Conservation (phyloP, 2,888 invertebrate species). For the Itoplectis maculator region DNA sequence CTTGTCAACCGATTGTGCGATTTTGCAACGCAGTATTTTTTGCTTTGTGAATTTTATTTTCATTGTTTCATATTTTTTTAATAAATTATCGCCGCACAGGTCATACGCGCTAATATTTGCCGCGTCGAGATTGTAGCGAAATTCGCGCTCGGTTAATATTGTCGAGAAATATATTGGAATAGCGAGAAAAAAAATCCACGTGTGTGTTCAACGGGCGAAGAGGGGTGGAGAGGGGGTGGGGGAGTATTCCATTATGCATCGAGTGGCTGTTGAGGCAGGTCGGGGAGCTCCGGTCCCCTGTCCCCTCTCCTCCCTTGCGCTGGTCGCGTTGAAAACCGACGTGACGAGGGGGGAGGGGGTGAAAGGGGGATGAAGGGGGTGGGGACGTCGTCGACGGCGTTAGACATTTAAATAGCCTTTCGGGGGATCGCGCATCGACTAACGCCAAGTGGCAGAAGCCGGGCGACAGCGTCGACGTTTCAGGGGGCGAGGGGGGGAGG, state of each 20-base stretch:
- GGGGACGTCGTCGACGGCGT: conserved; percentile 34
- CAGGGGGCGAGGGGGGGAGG: conserved; percentile 1
- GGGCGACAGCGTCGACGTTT: neutral
- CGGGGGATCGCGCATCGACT: conserved; percentile 61
- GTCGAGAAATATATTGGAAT: conserved; percentile 5
- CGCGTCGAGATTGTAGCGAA: too few relatives aligned
- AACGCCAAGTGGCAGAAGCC: conserved; percentile 61
- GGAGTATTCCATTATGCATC: conserved; percentile 57
- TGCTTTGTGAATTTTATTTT: too few relatives aligned
- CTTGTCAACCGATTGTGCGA: too few relatives aligned
- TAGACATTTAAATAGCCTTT: conserved; percentile 70
- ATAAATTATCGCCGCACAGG: too few relatives aligned
- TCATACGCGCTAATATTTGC: too few relatives aligned
- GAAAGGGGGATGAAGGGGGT: neutral
- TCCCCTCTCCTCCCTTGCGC: too few relatives aligned
- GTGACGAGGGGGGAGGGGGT: neutral
- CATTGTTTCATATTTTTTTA: too few relatives aligned
- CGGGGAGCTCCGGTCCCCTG: too few relatives aligned
- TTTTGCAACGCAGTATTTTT: too few relatives aligned
- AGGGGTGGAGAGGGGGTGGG: neutral
- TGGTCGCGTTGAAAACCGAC: conserved; percentile 48
- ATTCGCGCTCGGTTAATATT: neutral
- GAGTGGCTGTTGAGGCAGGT: neutral
- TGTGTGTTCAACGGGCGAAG: conserved; percentile 1
- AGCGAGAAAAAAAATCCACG: neutral